Conservation (phyloP, 2,113 vertebrate species). For the Tenebrosternarchus preto region DNA sequence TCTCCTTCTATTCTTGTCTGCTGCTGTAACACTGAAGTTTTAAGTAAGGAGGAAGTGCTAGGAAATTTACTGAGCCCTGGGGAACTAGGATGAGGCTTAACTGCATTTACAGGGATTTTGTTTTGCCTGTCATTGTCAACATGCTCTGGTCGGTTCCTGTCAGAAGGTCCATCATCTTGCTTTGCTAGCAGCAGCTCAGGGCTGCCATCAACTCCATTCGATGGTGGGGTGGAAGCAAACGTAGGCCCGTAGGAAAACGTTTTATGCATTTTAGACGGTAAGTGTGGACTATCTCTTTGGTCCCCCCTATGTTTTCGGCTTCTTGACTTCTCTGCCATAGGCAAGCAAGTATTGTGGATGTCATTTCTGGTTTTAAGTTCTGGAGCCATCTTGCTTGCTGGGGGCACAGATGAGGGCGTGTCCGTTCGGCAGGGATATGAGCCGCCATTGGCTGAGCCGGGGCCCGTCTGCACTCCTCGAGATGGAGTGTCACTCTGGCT, state of each 20-base stretch:
- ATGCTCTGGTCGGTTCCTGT: slow-evolving; percentile 79
- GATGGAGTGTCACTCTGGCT: slow-evolving; percentile 76
- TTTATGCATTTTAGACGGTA: slow-evolving; percentile 84
- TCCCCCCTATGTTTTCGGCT: slow-evolving; percentile 87
- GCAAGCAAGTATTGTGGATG: slow-evolving; percentile 88
- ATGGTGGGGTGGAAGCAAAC: slow-evolving; percentile 78
- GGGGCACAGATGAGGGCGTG: slow-evolving; percentile 69
- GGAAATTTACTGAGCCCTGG: slow-evolving; percentile 86
- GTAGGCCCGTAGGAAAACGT: slow-evolving; percentile 74
- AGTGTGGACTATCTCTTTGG: slow-evolving; percentile 83
- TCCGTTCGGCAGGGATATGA: slow-evolving; percentile 89
- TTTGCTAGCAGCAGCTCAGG: slow-evolving; percentile 81
- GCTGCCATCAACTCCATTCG: slow-evolving; percentile 88
- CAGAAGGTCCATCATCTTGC: slow-evolving; percentile 74
- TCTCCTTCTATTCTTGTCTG: slow-evolving; percentile 78
- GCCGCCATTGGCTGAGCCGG: slow-evolving; percentile 85
- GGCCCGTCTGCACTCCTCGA: slow-evolving; percentile 63
- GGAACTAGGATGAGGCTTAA: slow-evolving; percentile 93
- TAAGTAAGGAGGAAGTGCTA: slow-evolving; percentile 86
- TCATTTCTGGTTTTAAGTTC: slow-evolving; percentile 90
- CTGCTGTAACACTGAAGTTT: slow-evolving; percentile 86
- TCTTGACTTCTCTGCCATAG: slow-evolving; percentile 83
- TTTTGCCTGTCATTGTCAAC: slow-evolving; percentile 87
- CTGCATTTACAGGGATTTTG: slow-evolving; percentile 93
- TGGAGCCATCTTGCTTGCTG: slow-evolving; percentile 75